Evolutionary conservation across 1,140 invertebrate species (phyloP).

Genomic region (Bombus soroeensis): DNA sequence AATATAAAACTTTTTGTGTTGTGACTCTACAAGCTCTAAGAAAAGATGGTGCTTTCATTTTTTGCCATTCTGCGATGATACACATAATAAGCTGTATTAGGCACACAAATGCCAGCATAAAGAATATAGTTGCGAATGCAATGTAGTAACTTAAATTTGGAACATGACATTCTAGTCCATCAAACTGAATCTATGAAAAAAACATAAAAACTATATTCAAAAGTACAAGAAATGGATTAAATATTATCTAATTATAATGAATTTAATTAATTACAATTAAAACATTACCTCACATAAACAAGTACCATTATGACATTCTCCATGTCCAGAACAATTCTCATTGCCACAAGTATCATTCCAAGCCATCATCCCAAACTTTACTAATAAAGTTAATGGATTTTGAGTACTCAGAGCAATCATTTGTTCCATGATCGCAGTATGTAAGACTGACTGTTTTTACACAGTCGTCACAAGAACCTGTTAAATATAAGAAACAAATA

Average conservation of each 20-base stretch:
- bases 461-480: slow-evolving; percentile 71
- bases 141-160: slow-evolving; percentile 87
- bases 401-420: slow-evolving; percentile 80
- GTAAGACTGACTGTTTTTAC: slow-evolving; percentile 68
- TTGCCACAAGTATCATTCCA: slow-evolving; percentile 80
- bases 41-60: slow-evolving; percentile 91
- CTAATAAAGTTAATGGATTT: slow-evolving; percentile 81
- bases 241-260: background rate
- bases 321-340: slow-evolving; percentile 92
- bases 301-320: slow-evolving; percentile 94
- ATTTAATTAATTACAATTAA: background rate
- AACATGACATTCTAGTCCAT: slow-evolving; percentile 85
- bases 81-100: slow-evolving; percentile 94
- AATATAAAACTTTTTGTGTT: slow-evolving; percentile 95
- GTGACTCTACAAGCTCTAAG: slow-evolving; percentile 92
- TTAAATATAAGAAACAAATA: slow-evolving; percentile 39
- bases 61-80: slow-evolving; percentile 91
- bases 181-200: slow-evolving; percentile 86
- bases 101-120: slow-evolving; percentile 92
- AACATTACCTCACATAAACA: slow-evolving; percentile 93
- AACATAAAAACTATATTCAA: slow-evolving; percentile 7
- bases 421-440: slow-evolving; percentile 79
- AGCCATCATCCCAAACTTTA: slow-evolving; percentile 82
- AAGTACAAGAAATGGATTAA: background rate
- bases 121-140: slow-evolving; percentile 91